These are phyloP conservation scores for Himantopus leucocephalus DNA, from an alignment of 2,113 vertebrate species.

Conservation along the genomic window DNA sequence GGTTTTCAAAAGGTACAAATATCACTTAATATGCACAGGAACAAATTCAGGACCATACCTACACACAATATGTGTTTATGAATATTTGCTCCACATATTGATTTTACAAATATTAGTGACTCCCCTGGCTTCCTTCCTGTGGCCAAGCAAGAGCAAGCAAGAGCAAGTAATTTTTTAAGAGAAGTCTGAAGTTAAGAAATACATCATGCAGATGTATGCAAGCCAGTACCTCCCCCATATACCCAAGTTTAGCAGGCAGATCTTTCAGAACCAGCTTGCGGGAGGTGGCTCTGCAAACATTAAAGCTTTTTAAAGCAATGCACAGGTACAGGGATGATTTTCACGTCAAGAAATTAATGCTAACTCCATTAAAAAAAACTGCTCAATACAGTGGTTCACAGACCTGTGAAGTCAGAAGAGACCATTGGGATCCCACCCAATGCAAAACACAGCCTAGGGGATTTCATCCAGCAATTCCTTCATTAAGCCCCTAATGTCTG, in stretches of 20 bases:
- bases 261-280: background rate
- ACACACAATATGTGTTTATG: background rate
- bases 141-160: background rate
- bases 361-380: background rate
- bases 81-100: background rate
- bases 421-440: background rate
- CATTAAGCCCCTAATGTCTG: background rate
- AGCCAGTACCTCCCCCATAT: background rate
- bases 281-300: background rate
- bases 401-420: background rate
- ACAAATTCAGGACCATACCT: background rate
- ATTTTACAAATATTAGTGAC: background rate
- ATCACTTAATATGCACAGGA: background rate
- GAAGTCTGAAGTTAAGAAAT: background rate
- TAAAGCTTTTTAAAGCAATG: background rate
- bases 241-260: background rate
- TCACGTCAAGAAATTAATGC: background rate
- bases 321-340: background rate
- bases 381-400: background rate
- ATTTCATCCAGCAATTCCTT: background rate
- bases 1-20: background rate
- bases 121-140: background rate
- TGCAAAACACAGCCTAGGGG: background rate
- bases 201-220: background rate
- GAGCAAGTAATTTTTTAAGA: background rate